A percentile compares a stretch with the other conserved stretches of the same genome.
Conservation (phyloP, 2,888 invertebrate genomes). For the Xestia c-nigrum region DNA sequence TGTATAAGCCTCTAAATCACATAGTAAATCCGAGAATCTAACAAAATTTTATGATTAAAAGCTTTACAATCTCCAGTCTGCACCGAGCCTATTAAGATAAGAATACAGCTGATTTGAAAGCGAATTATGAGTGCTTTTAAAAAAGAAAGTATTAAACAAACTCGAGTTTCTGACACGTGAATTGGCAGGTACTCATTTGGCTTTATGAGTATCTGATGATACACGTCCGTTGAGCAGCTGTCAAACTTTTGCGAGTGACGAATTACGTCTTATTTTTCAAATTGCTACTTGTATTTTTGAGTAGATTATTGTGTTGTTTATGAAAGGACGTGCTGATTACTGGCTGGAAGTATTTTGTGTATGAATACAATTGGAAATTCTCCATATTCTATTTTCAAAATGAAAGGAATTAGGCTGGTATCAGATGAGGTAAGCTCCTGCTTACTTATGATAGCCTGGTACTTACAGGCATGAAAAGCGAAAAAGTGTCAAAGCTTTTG, state of each 20-base stretch:
- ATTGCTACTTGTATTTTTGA: conserved; percentile 25
- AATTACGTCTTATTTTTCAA: conserved; percentile 45
- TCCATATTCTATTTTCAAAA: neutral
- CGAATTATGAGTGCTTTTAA: conserved; percentile 60
- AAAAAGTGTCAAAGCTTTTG: too few species aligned
- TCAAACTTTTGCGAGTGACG: conserved; percentile 39
- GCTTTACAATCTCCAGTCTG: conserved; percentile 5
- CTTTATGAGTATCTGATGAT: conserved; percentile 29
- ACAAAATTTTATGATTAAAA: neutral
- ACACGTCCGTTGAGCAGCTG: conserved; percentile 28
- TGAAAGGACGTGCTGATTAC: neutral
- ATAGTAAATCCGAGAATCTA: neutral
- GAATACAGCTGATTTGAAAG: conserved; percentile 61
- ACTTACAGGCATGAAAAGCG: too few species aligned
- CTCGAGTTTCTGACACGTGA: conserved; percentile 45
- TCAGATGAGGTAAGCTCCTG: too few species aligned
- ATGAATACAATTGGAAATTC: neutral
- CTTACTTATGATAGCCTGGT: too few species aligned
- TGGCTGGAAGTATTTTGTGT: neutral
- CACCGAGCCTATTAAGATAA: conserved; percentile 17
- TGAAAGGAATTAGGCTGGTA: too few species aligned
- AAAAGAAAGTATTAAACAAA: conserved; percentile 61
- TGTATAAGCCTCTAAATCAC: neutral
- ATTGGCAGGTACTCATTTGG: conserved; percentile 60
- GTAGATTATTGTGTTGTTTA: neutral